Conservation (phyloP, 2,797 vertebrate genomes). For the Ctenochaetus hawaiiensis region DNA sequence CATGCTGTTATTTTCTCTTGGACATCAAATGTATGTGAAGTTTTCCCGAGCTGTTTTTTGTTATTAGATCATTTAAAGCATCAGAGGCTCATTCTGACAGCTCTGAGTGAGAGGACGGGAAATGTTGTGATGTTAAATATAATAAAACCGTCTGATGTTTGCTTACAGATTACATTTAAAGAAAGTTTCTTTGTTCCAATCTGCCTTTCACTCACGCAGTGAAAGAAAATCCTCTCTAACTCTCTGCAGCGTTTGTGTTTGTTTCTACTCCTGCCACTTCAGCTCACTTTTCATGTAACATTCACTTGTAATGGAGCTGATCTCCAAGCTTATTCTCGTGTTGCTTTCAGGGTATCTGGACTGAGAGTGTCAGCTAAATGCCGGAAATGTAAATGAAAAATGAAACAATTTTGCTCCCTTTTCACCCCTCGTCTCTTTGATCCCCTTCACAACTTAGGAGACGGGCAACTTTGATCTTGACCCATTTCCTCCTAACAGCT, state of each 20-base stretch:
- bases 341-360: constrained; percentile 43
- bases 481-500: constrained; percentile 75
- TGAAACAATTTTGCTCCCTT: constrained; percentile 43
- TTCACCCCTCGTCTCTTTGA: constrained; percentile 65
- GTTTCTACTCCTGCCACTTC: constrained; percentile 54
- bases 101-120: constrained; percentile 8
- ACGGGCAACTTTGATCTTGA: constrained; percentile 77
- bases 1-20: neutral
- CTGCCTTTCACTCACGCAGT: constrained; percentile 24
- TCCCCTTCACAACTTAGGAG: constrained; percentile 60
- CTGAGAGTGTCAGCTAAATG: constrained; percentile 57
- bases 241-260: constrained; percentile 51
- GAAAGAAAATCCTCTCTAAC: constrained; percentile 35
- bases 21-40: neutral
- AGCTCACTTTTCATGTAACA: constrained; percentile 23
- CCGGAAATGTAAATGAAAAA: constrained; percentile 48
- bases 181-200: constrained; percentile 54
- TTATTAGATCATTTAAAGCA: constrained; percentile 19
- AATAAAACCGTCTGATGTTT: constrained; percentile 37
- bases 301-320: constrained; percentile 41
- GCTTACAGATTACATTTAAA: constrained; percentile 36
- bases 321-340: constrained; percentile 17
- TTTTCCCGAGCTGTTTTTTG: constrained; percentile 10
- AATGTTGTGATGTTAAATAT: constrained; percentile 29
- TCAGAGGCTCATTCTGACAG: neutral